Evolutionary conservation across 1,140 invertebrate species (phyloP).

Genomic region (Metopolophium dirhodum): DNA sequence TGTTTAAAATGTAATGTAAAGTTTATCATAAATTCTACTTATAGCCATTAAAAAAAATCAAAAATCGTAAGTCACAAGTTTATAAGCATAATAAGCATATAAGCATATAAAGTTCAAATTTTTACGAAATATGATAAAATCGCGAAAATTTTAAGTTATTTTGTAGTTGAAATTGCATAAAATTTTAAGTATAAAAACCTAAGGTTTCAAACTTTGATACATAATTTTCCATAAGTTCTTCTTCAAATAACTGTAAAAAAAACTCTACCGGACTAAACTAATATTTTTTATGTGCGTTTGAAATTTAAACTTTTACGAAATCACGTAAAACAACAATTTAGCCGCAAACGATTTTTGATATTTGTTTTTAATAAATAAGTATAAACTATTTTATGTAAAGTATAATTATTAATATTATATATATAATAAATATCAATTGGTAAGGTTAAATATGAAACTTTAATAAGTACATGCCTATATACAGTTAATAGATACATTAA

Average conservation of each 20-base stretch:
- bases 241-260: too few species aligned
- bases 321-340: neutral
- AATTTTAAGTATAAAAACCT: too few species aligned
- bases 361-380: neutral
- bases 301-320: slow-evolving; percentile 20
- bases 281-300: neutral
- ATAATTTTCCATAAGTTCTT: too few species aligned
- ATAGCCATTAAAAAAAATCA: slow-evolving; percentile 19
- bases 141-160: too few species aligned
- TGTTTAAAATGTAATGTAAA: too few species aligned
- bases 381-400: neutral
- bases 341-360: slow-evolving; percentile 2
- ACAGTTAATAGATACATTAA: slow-evolving; percentile 25
- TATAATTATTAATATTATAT: slow-evolving; percentile 33
- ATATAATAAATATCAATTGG: slow-evolving; percentile 40
- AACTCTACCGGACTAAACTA: neutral
- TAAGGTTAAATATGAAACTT: slow-evolving; percentile 33
- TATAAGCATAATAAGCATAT: too few species aligned
- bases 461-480: slow-evolving; percentile 9
- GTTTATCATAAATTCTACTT: slow-evolving; percentile 5
- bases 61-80: too few species aligned
- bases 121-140: too few species aligned
- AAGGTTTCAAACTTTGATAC: too few species aligned
- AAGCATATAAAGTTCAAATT: too few species aligned
- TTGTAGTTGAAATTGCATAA: too few species aligned